phyloP scores from a whole-genome alignment of 2,888 invertebrate genomes.

The Rhagonycha lutea region DNA sequence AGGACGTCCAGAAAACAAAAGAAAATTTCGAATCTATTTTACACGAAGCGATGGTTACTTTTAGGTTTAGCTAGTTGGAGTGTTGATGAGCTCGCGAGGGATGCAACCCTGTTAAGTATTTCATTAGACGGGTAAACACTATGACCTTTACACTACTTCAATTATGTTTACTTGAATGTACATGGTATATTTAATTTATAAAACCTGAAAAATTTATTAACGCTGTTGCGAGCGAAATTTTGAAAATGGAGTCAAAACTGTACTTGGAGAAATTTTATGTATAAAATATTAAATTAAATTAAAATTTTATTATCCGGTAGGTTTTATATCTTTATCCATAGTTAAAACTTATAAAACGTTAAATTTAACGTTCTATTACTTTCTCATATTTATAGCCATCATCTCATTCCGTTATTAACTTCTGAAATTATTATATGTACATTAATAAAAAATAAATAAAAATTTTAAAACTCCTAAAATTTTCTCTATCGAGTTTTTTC shows the following conservation, averaged over 20 bases:
- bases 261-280: not conserved
- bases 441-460: not conserved
- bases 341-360: not conserved
- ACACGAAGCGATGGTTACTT: conserved; percentile 20
- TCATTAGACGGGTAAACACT: conserved; percentile 22
- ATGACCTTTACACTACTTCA: conserved; percentile 20
- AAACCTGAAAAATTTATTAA: not conserved
- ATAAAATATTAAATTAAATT: not conserved
- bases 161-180: conserved; percentile 12
- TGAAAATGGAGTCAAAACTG: not conserved
- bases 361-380: not conserved
- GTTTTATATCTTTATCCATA: not conserved
- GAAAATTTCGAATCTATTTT: conserved; percentile 17
- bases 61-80: conserved; percentile 16
- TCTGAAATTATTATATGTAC: no score
- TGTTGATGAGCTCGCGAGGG: conserved; percentile 23
- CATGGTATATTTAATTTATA: not conserved
- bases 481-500: no score
- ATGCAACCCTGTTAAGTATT: conserved; percentile 25
- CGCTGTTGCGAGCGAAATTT: not conserved
- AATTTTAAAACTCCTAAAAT: no score
- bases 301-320: not conserved
- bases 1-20: conserved; percentile 6
- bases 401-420: not conserved
- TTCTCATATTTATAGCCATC: not conserved